These are phyloP conservation scores for Microctonus brassicae DNA, from an alignment of 2,888 invertebrate species.

Conservation along the genomic window DNA sequence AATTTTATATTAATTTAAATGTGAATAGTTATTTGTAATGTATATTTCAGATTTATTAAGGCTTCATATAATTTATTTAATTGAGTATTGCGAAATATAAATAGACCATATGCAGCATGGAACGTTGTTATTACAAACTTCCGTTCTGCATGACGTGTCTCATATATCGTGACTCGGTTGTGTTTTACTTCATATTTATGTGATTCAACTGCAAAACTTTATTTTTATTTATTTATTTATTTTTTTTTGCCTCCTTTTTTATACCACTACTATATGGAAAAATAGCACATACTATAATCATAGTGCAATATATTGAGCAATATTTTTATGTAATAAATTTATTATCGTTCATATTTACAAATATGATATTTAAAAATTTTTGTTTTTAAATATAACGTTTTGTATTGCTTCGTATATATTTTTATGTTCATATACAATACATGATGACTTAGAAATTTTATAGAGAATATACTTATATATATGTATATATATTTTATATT, in stretches of 20 bases:
- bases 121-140: background rate
- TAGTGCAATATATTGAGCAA: background rate
- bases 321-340: background rate
- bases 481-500: no score
- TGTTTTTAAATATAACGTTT: background rate
- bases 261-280: background rate
- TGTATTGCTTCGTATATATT: background rate
- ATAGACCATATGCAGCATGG: background rate
- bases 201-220: background rate
- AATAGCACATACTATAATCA: background rate
- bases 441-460: no score
- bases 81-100: background rate
- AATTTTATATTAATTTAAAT: background rate
- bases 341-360: background rate
- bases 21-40: background rate
- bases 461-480: no score
- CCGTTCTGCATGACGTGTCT: background rate
- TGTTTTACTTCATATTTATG: background rate
- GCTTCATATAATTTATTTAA: background rate
- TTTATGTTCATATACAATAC: no score
- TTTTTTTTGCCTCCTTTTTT: background rate
- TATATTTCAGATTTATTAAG: background rate
- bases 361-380: background rate
- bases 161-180: background rate
- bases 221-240: no score